These are phyloP conservation scores for Helicoverpa assulta DNA, from an alignment of 2,888 invertebrate species.

Conservation along the genomic window DNA sequence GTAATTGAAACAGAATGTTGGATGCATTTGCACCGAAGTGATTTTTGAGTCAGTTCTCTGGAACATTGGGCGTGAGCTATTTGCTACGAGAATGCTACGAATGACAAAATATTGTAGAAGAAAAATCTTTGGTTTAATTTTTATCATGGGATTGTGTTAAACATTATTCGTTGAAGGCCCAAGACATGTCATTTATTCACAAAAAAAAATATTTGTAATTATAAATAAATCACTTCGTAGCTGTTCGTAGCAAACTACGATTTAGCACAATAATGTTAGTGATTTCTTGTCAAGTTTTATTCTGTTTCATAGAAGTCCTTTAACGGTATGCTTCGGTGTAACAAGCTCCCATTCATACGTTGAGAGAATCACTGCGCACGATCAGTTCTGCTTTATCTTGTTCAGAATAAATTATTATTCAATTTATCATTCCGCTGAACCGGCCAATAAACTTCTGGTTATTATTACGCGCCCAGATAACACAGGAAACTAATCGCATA, in stretches of 20 bases:
- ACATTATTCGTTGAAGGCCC: no score
- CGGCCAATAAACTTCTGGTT: conserved; percentile 86
- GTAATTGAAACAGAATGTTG: conserved; percentile 64
- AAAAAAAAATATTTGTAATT: no score
- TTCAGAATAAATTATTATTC: conserved; percentile 88
- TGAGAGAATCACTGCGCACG: conserved; percentile 78
- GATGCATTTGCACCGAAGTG: conserved; percentile 41
- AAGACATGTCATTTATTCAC: no score
- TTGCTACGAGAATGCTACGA: background rate
- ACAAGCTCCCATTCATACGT: conserved; percentile 69
- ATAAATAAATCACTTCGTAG: conserved; percentile 3
- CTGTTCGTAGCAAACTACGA: conserved; percentile 27
- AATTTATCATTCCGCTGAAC: conserved; percentile 84
- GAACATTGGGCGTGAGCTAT: background rate
- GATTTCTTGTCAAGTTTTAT: background rate
- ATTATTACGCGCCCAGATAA: conserved; percentile 85
- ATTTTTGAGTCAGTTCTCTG: conserved; percentile 3
- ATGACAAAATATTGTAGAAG: no score
- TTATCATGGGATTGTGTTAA: no score
- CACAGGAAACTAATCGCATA: conserved; percentile 77
- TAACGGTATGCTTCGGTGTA: conserved; percentile 63
- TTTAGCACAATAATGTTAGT: no score
- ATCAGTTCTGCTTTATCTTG: conserved; percentile 81
- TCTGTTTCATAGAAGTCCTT: conserved; percentile 19
- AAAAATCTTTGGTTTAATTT: no score